Percentiles rank a stretch among this genome's conserved stretches.
These are phyloP conservation scores for Diaperis boleti DNA, from an alignment of 2,888 invertebrate genomes.

Conservation along the genomic window DNA sequence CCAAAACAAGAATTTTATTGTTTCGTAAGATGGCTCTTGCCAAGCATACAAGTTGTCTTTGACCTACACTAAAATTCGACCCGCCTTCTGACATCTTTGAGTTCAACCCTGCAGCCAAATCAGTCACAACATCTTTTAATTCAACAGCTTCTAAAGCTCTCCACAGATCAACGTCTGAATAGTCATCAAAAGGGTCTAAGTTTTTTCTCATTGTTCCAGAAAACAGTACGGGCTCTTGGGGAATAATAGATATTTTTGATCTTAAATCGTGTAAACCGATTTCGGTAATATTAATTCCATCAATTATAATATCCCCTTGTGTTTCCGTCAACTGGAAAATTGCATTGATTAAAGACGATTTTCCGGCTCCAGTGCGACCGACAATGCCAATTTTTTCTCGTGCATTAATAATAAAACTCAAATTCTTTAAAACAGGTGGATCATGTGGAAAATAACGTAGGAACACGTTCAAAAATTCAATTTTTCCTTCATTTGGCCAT, in stretches of 20 bases:
- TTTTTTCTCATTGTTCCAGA: conserved; percentile 88
- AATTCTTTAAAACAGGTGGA: conserved; percentile 81
- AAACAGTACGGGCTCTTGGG: conserved; percentile 78
- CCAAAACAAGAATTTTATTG: conserved; percentile 60
- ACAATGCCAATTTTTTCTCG: conserved; percentile 84
- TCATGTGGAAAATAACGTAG: conserved; percentile 72
- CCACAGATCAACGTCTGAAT: conserved; percentile 80
- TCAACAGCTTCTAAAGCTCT: conserved; percentile 85
- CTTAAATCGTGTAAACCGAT: conserved; percentile 70
- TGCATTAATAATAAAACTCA: conserved; percentile 76
- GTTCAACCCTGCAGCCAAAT: conserved; percentile 67
- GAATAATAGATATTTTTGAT: conserved; percentile 70
- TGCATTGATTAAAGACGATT: conserved; percentile 77
- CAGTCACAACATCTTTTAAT: conserved; percentile 72
- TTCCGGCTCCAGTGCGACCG: conserved; percentile 87
- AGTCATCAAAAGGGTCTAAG: conserved; percentile 90
- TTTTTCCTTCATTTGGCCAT: conserved; percentile 80
- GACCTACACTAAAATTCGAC: conserved; percentile 65
- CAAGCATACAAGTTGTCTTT: conserved; percentile 77
- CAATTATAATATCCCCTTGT: conserved; percentile 72
- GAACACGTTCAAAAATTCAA: conserved; percentile 77
- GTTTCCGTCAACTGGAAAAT: conserved; percentile 76
- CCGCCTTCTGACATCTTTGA: conserved; percentile 74
- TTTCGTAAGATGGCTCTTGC: conserved; percentile 73
- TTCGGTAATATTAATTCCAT: conserved; percentile 69